Evolutionary conservation across 2,888 invertebrate genomes (phyloP).

Genomic region (Aphrophora alni): DNA sequence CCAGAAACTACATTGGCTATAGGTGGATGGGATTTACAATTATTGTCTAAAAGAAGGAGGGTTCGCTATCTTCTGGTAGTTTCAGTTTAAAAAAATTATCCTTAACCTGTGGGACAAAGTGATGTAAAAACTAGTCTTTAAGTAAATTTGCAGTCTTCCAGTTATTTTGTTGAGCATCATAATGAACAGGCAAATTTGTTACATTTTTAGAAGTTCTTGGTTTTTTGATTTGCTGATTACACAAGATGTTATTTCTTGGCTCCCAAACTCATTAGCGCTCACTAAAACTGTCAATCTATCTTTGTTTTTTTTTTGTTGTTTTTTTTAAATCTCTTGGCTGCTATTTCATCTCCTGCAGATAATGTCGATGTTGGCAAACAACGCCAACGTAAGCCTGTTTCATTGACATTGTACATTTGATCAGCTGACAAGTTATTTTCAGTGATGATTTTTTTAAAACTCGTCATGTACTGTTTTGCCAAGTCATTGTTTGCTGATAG

Average conservation of each 20-base stretch:
- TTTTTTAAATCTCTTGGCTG: background rate
- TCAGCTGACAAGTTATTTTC: too few relatives aligned
- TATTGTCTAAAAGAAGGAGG: background rate
- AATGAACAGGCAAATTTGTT: background rate
- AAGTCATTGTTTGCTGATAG: too few relatives aligned
- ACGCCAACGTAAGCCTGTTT: background rate
- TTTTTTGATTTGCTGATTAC: background rate
- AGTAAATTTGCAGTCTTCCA: slow-evolving; percentile 29
- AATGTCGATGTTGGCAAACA: slow-evolving; percentile 11
- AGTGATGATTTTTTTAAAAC: too few relatives aligned
- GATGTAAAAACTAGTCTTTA: slow-evolving; percentile 22
- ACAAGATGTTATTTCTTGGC: slow-evolving; percentile 7
- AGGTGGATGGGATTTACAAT: slow-evolving; percentile 4
- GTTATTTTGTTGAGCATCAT: slow-evolving; percentile 13
- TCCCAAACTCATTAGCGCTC: background rate
- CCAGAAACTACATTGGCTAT: background rate
- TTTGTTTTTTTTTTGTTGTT: too few relatives aligned
- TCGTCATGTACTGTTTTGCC: too few relatives aligned
- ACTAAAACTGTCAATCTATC: slow-evolving; percentile 19
- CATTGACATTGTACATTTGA: slow-evolving; percentile 3
- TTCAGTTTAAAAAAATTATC: background rate
- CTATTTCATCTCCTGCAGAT: slow-evolving; percentile 12
- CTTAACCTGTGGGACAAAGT: slow-evolving; percentile 30
- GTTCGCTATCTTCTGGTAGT: slow-evolving; percentile 19
- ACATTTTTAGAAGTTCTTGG: background rate